Percentiles rank a stretch among this genome's conserved stretches.
Conservation (phyloP, 2,888 invertebrate species). For the Apamea epomidion region DNA sequence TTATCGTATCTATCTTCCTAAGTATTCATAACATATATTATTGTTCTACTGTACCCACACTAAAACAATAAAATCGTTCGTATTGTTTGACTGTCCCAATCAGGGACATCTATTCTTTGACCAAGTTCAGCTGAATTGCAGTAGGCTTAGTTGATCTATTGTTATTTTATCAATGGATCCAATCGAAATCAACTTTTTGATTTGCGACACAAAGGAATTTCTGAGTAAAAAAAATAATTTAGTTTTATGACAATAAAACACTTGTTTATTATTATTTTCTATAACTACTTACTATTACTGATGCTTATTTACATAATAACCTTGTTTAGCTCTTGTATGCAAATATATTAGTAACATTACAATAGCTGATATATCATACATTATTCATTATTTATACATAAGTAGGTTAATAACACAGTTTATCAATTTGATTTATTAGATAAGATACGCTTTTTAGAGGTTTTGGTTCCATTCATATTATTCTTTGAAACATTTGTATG, state of each 20-base stretch:
- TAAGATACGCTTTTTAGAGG: constrained; percentile 43
- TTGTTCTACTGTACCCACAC: constrained; percentile 4
- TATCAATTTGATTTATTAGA: constrained; percentile 56
- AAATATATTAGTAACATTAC: constrained; percentile 55
- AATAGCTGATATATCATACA: constrained; percentile 53
- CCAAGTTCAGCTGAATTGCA: background rate
- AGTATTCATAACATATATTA: constrained; percentile 13
- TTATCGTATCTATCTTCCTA: background rate
- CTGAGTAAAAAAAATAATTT: background rate
- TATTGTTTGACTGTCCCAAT: constrained; percentile 30
- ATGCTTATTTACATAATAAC: constrained; percentile 51
- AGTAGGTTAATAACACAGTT: constrained; percentile 53
- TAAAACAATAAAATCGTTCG: constrained; percentile 28
- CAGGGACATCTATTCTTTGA: constrained; percentile 23
- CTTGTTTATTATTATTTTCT: constrained; percentile 11
- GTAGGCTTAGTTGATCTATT: background rate
- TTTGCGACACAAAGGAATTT: constrained; percentile 9
- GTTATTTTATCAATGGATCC: constrained; percentile 16
- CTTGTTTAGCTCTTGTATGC: constrained; percentile 50
- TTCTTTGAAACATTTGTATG: background rate
- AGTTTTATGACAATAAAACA: background rate
- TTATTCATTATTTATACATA: constrained; percentile 48
- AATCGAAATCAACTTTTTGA: constrained; percentile 3
- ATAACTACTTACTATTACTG: constrained; percentile 8
- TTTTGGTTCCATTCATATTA: constrained; percentile 9